Base-by-base conservation (phyloP, 2,113 vertebrate genomes). In the Camelus bactrianus region DNA sequence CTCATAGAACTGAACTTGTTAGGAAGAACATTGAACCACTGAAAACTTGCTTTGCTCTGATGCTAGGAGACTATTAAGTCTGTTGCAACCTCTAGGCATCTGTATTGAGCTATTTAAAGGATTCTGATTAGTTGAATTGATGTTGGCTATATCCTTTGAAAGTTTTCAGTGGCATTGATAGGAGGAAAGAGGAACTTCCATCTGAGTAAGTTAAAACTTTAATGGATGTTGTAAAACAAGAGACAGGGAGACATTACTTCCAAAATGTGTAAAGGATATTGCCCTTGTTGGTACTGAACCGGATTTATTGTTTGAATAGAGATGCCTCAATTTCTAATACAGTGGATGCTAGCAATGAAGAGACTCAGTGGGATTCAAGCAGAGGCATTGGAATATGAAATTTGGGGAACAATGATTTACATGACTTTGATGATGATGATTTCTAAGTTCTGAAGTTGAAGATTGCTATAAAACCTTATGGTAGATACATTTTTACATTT, bases 381-480 rank as follows among this genome's bases (percentile, higher is more conserved):
- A 54, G 64, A 84, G 56, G 19, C 5, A 20, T 0, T 62, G 13
- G 56, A 72, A 82, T 77, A 72, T 42, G 28, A 85, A 35, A 11
- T 56, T 80, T 50, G 20, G 52, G 56, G 84, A 89, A 89, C 22
- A 81, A n/a, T 35, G 13, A 86, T 42, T 91, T 79, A 46, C n/a
- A 75, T 46, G 52, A 38, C 65, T 89, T 70, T 95, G 91, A 89
- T 76, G 35, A 72, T 30, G 30, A 42, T 81, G 60, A 65, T 89
- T 94, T 94, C 88, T 92, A 89, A 79, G 5, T 93, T 93, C 38
- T 86, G 24, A 77, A 35, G 26, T 60, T 84, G 48, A 93, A 79
- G 50, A 67, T 48, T 89, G 14, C n/a, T 72, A 54, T 54, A 69
- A 62, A 79, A 35, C 13, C 11, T 60, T 86, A 58, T 26, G 6